Evolutionary conservation across 2,888 invertebrate genomes (phyloP), one percentile per base, ranked within the genome.

Genomic region (Melieria crassipennis): DNA sequence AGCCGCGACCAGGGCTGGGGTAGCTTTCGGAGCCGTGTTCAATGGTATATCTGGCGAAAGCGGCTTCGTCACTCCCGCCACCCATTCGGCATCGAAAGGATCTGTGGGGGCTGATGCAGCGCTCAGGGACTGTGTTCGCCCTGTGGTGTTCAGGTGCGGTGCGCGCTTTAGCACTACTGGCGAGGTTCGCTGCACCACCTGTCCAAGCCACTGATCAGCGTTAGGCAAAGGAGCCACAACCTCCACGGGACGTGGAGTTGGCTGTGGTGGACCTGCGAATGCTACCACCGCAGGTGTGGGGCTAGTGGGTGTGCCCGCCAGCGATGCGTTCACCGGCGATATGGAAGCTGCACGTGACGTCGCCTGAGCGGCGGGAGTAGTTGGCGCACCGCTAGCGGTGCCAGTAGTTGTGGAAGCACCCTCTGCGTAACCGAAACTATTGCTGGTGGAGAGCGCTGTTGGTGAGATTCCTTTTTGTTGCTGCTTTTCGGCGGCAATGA

Each of bases 71-170:
- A 86, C 85, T 13, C 85, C 84, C 7, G 86, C 85, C 65, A 92
- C 94, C 94, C 94, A 95, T 79, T 94, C 94, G 11, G 94, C 94
- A 83, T 95, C 94, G 82, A 95, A 95, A 0, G 95, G 94, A 87
- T 95, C 85, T 30, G 85, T 87, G 4, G 68, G 75, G 1, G 52
- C 63, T 3, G 81, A 79, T 5, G 86, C 87, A 0, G 89, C 88
- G 75, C 89, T 89, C 72, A 91, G 79, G 1, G 90, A 90, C 81
- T 89, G 89, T 3, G 91, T 88, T 57, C 91, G 87, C 6, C 89
- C 90, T 47, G 91, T 86, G 45, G 89, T 89, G 64, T 86, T 87
- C 67, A 91, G 68, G 13, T 80, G 79, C 63, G 78, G 86, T 56
- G 89, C 88, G 13, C 91, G 87, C 79, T 91, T 87, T 79, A 89